Evolutionary conservation across 2,888 invertebrate genomes (phyloP), one percentile per base, ranked within the genome.

Genomic region (Lithodes maja): DNA sequence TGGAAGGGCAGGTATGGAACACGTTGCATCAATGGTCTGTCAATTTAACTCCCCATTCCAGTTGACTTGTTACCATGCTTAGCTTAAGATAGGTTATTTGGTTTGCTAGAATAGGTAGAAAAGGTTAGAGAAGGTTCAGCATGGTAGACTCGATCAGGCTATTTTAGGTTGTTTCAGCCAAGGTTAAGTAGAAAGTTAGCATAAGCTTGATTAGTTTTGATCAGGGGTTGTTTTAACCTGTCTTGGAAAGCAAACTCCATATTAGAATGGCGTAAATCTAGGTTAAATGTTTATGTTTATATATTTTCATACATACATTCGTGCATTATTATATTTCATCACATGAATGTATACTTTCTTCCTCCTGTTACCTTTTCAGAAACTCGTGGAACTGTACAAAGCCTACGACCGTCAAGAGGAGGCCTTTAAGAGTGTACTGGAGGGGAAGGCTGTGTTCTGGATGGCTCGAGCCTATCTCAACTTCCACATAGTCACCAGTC

Each of bases 381-480:
- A 68, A 7, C 50, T 87, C 54, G 49, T 53, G 33, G 50, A 55
- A 49, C 49, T 50, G 3, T 87, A 79, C 17, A n/a, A 55, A 17
- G 61, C 9, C 2, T 74, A 79, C 54, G 12, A 49, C 7, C 49
- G 33, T 3, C 68, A 49, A n/a, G 71, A 79, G 3, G 55, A 80
- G 9, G 54, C 84, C 12, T 85, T 81, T 53, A 49, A 49, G 9
- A 5, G 49, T 12, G 85, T 89, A 2, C 61, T 81, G 75, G 49
- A 54, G 15, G 85, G 88, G 52, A 71, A 69, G 80, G 78, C 88
- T 2, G 85, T 88, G 33, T 85, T 75, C 79, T 78, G 84, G n/a
- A 71, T 71, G 52, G 85, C 71, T 17, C 61, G 85, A 17, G 81
- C 78, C 5, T 89, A 68, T 50, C 54, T 74, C 7, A 84, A 85